These are phyloP conservation scores for Drosophila hydei DNA, from an alignment of 1,140 invertebrate genomes.

Conservation along the genomic window DNA sequence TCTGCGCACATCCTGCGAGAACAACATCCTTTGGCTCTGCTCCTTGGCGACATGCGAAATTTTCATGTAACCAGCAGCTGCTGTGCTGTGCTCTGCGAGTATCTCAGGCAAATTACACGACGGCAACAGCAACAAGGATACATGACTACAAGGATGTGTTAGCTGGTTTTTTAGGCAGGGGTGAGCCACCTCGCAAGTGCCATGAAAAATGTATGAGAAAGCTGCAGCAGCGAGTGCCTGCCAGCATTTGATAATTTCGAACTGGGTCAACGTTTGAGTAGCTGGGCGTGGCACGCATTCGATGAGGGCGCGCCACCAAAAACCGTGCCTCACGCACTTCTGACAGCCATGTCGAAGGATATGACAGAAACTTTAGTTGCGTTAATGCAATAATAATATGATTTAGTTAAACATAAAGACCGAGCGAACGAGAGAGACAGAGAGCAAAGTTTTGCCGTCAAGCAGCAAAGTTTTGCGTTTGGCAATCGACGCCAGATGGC, in stretches of 20 bases:
- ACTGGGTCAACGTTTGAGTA: constrained; percentile 46
- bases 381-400: constrained; percentile 78
- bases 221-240: constrained; percentile 19
- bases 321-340: neutral
- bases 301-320: constrained; percentile 11
- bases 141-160: constrained; percentile 26
- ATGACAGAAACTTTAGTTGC: constrained; percentile 49
- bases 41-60: constrained; percentile 45
- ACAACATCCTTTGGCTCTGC: constrained; percentile 30
- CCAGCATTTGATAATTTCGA: constrained; percentile 53
- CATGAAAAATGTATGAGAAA: constrained; percentile 64
- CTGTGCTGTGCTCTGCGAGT: constrained; percentile 32
- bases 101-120: constrained; percentile 51
- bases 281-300: constrained; percentile 30
- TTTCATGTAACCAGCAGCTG: constrained; percentile 62
- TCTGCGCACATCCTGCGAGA: constrained; percentile 53
- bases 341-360: constrained; percentile 23
- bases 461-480: constrained; percentile 30
- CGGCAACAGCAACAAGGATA: constrained; percentile 9
- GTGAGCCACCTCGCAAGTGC: constrained; percentile 29
- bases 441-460: constrained; percentile 37
- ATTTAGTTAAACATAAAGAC: constrained; percentile 53
- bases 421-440: too few species aligned
- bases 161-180: neutral
- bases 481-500: constrained; percentile 29